phyloP scores from a whole-genome alignment of 1,140 invertebrate genomes.

The Bombus soroeensis region DNA sequence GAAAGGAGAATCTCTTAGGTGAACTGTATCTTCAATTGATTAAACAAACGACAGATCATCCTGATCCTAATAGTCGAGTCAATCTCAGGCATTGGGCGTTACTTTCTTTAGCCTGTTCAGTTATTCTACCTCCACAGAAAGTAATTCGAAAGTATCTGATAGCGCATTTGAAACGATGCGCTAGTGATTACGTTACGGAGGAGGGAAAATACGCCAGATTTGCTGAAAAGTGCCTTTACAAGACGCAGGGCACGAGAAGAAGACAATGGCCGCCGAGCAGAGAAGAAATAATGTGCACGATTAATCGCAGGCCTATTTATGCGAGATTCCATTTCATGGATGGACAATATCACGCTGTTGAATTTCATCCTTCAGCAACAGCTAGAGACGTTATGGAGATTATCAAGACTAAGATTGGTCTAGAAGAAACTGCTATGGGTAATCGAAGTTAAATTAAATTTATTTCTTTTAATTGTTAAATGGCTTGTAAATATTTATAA shows the following conservation, averaged over 20 bases:
- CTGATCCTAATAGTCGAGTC: constrained; percentile 94
- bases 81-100: constrained; percentile 96
- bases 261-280: constrained; percentile 96
- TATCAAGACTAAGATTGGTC: constrained; percentile 95
- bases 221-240: constrained; percentile 94
- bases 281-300: constrained; percentile 96
- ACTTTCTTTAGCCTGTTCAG: constrained; percentile 93
- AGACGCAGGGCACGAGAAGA: constrained; percentile 93
- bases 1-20: constrained; percentile 93
- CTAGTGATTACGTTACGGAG: constrained; percentile 94
- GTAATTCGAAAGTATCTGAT: constrained; percentile 94
- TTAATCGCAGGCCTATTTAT: constrained; percentile 94
- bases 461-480: background rate
- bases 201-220: constrained; percentile 97
- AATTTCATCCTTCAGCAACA: constrained; percentile 97
- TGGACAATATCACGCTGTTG: constrained; percentile 96
- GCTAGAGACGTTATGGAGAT: constrained; percentile 95
- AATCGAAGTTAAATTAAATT: constrained; percentile 41
- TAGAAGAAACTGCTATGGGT: constrained; percentile 91
- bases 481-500: background rate
- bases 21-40: constrained; percentile 97
- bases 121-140: constrained; percentile 93
- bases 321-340: constrained; percentile 96
- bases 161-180: constrained; percentile 93
- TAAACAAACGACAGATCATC: constrained; percentile 96